Evolutionary conservation across 2,113 vertebrate species (phyloP).

Genomic region (Rhea pennata): DNA sequence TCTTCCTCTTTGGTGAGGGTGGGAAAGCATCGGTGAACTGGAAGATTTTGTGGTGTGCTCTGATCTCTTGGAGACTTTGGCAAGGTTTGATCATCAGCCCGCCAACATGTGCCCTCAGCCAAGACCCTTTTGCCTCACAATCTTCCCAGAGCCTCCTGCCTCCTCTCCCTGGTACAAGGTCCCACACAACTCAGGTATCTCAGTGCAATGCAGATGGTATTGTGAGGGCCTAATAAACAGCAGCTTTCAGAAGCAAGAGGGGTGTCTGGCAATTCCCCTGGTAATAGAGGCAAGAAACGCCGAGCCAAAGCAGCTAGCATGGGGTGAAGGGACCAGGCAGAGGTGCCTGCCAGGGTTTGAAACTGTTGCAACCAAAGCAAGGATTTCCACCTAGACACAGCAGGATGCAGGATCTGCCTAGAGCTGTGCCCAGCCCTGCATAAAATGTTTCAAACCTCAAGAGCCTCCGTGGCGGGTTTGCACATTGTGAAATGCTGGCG

Average conservation of each 20-base stretch:
- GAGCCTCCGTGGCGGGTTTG: not conserved
- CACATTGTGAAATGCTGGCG: not conserved
- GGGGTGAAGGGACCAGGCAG: accelerated
- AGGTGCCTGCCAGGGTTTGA: not conserved
- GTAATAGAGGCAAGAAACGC: not conserved
- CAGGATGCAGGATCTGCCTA: accelerated
- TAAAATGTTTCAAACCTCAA: not conserved
- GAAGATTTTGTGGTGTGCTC: not conserved
- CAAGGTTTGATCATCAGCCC: not conserved
- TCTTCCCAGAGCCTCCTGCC: not conserved
- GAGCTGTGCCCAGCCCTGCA: too few relatives aligned
- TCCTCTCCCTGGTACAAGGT: accelerated
- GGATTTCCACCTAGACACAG: not conserved
- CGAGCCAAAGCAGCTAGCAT: not conserved
- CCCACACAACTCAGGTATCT: not conserved
- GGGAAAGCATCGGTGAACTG: not conserved
- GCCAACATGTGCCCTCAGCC: not conserved
- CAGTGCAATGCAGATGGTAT: accelerated
- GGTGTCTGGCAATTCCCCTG: not conserved
- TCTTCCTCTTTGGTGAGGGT: not conserved
- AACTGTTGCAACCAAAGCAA: not conserved
- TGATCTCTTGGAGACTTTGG: slow-evolving; percentile 9
- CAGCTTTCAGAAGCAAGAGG: not conserved
- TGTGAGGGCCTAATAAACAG: not conserved
- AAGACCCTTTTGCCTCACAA: not conserved